Evolutionary conservation across 2,888 invertebrate species (phyloP), one percentile per base, ranked within the genome.

Genomic region (Drymonia ruficornis): DNA sequence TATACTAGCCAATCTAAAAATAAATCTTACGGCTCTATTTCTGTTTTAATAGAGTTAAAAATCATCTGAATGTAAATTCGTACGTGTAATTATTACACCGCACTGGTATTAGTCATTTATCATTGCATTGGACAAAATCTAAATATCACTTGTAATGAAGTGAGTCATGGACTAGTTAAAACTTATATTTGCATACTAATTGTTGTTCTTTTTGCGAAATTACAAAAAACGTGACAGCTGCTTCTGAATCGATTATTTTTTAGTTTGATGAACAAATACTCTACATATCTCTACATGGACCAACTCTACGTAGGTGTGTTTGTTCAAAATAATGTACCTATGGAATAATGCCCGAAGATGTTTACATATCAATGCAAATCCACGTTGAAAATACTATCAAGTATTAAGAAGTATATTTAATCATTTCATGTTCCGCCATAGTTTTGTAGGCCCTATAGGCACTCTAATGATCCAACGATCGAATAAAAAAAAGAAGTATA

Each of bases 201-300:
- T 43, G 23, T 47, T 56, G 56, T 67, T 69, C 57, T 57, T 63
- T 64, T 63, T 45, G 46, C 23, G 44, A 58, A 63, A 50, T 45
- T 38, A 55, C 61, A 65, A 69, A 70, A 70, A 60, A 63, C 52
- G 46, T 55, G 55, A 72, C 65, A 66, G 63, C 53, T 56, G 69
- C 65, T 72, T 67, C 63, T 65, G 66, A 64, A 63, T 73, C 62
- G 58, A 65, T 63, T 61, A 59, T 67, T 67, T 69, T 63, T 40
- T 40, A 2, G 40, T 15, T 40, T 40, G 36, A n/a, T 36, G n/a
- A 36, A 36, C 36, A 36, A 36, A n/a, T 36, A 6, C 5, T 36
- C n/a, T n/a, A 36, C 31, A 31, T 31, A 8, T 31, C 31, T 31
- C 11, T 31, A 31, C 31, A 31, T 8, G 9, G 9, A 6, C 5